Conservation (phyloP, 2,888 invertebrate genomes). For the Micoletzkya japonica region DNA sequence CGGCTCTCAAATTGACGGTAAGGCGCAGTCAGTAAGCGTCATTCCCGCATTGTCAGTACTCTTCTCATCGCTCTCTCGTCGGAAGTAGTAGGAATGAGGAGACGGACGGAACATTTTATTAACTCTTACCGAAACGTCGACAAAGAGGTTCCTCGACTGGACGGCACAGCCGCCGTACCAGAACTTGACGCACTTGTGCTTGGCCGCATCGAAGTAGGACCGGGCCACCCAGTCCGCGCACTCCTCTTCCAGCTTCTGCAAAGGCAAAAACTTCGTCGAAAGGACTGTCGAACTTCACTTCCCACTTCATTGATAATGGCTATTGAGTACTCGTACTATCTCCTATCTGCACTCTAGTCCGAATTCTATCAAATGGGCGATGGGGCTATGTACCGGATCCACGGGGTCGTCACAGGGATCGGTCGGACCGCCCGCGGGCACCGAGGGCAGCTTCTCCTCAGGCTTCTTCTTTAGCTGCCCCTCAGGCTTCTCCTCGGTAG, state of each 20-base stretch:
- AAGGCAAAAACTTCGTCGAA: not conserved
- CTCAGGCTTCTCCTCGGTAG: not conserved
- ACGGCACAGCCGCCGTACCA: constrained; percentile 51
- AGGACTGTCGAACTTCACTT: not conserved
- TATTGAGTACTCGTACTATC: too few relatives aligned
- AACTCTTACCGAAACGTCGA: constrained; percentile 12
- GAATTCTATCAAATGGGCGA: not conserved
- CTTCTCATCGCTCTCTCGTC: too few relatives aligned
- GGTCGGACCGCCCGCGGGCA: constrained; percentile 7
- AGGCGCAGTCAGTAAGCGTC: not conserved
- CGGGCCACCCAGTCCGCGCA: constrained; percentile 18
- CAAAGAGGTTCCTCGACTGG: constrained; percentile 40
- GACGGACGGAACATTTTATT: too few relatives aligned
- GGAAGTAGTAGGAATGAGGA: too few relatives aligned
- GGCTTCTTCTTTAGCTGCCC: not conserved
- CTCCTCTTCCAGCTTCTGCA: constrained; percentile 23
- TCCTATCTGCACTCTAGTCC: not conserved
- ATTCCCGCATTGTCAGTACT: too few relatives aligned
- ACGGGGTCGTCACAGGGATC: constrained; percentile 30
- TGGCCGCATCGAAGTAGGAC: constrained; percentile 27
- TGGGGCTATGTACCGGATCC: constrained; percentile 2
- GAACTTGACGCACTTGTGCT: constrained; percentile 31
- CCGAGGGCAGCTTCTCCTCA: constrained; percentile 12
- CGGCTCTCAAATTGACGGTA: too few relatives aligned
- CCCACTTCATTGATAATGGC: too few relatives aligned